Conservation (phyloP, 1,140 invertebrate species). For the Rhynchophorus ferrugineus region DNA sequence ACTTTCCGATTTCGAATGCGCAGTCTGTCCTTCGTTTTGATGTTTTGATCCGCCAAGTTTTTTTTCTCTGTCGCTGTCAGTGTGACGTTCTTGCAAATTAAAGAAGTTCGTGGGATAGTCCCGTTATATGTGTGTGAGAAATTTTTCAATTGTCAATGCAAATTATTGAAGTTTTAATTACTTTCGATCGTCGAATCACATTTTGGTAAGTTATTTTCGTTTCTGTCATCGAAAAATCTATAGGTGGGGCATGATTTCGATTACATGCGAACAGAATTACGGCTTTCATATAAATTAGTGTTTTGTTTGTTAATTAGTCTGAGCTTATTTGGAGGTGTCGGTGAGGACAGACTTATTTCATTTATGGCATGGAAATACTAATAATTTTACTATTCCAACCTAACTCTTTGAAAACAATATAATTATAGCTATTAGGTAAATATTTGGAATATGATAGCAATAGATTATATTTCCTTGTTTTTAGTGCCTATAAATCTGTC, state of each 20-base stretch:
- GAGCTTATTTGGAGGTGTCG: no score
- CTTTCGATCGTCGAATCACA: background rate
- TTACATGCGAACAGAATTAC: background rate
- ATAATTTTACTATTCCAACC: no score
- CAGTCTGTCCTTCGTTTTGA: conserved; percentile 1
- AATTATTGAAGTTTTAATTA: background rate
- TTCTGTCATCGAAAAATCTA: background rate
- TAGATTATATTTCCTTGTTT: no score
- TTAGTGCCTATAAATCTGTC: background rate
- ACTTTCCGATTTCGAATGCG: background rate
- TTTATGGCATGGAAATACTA: no score
- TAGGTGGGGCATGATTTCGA: background rate
- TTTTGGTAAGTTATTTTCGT: background rate
- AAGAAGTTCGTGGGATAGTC: background rate
- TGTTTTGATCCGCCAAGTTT: background rate
- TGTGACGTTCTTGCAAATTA: background rate
- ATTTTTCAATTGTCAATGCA: background rate
- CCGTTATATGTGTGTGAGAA: background rate
- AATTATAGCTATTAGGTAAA: no score
- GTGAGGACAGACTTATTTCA: no score
- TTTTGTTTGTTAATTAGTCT: background rate
- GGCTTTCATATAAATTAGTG: background rate
- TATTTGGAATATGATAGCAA: no score
- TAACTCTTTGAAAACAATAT: no score
- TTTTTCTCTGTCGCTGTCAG: background rate